Base-by-base conservation (phyloP, 2,888 invertebrate species). In the Pandemis cinnamomeana region DNA sequence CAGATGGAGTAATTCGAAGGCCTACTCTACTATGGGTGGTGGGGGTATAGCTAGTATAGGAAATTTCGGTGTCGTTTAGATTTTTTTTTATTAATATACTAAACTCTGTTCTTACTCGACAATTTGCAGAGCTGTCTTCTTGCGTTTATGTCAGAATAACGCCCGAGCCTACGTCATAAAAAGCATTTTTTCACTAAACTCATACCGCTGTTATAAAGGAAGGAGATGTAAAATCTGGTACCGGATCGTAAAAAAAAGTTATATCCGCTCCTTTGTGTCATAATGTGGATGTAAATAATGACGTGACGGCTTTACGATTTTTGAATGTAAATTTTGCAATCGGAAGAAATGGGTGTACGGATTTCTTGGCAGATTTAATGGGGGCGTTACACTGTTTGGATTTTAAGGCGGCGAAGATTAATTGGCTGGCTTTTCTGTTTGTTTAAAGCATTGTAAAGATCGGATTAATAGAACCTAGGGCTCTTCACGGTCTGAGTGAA, bases 261-360 rank as follows among this genome's bases (percentile, higher is more conserved):
- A 72, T 72, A 72, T 68, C 72, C 72, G 68, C 72, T 72, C 72
- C 69, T 72, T 72, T 72, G 72, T 72, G 68, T 72, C 72, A 72
- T 69, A 72, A 72, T 72, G 72, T 48, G 58, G 72, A 55, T 68
- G 72, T 72, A 72, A 72, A 72, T 72, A 72, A 72, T 72, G 63
- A 72, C 72, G 68, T 64, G 72, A 69, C 68, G 72, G 63, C 48
- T 72, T 72, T 72, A 72, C 72, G 72, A 72, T 69, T 72, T 72
- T 72, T 72, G 68, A 72, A 72, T 72, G 72, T 72, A 72, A 72
- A 72, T 72, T 72, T 72, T 69, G 72, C 63, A 72, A 72, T 72
- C 68, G 72, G 55, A 68, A 69, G 69, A 72, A 72, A 69, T 72
- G 72, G 72, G 55, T 67, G 36, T 27, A 58, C 72, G 58, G 63